Evolutionary conservation across 1,140 invertebrate genomes (phyloP).

Genomic region (Alviniconcha marisindica): DNA sequence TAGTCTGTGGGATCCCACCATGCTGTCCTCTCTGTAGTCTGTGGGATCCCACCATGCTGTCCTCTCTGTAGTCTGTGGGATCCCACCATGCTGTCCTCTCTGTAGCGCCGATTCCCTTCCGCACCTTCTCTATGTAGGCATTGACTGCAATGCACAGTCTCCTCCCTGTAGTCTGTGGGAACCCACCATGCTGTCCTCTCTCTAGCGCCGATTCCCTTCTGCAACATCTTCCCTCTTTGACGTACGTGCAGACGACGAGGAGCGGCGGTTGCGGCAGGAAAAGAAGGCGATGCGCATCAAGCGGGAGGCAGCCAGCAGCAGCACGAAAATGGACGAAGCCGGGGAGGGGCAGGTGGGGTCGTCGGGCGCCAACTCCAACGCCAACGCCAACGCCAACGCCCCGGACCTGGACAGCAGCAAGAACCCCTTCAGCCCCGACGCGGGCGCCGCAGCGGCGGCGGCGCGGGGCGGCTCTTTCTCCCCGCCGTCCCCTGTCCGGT

Average conservation of each 20-base stretch:
- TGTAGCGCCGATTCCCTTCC: no score
- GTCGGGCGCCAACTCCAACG: neutral
- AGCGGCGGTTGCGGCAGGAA: constrained; percentile 29
- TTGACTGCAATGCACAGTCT: no score
- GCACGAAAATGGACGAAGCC: neutral
- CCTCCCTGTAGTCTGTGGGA: no score
- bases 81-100: no score
- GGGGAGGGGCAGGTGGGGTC: constrained; percentile 15
- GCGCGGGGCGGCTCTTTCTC: neutral
- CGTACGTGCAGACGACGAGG: constrained; percentile 20
- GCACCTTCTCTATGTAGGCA: no score
- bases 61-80: no score
- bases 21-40: no score
- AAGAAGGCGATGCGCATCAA: constrained; percentile 19
- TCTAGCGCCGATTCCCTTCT: no score
- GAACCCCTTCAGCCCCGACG: neutral
- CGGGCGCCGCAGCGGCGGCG: neutral
- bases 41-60: no score
- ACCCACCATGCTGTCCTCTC: no score
- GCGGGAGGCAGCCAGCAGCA: constrained; percentile 5
- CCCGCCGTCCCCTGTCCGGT: neutral
- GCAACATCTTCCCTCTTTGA: no score
- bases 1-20: no score
- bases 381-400: neutral
- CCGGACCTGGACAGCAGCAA: neutral